Base-by-base conservation (phyloP, 2,888 invertebrate species). In the Thereva nobilitata region DNA sequence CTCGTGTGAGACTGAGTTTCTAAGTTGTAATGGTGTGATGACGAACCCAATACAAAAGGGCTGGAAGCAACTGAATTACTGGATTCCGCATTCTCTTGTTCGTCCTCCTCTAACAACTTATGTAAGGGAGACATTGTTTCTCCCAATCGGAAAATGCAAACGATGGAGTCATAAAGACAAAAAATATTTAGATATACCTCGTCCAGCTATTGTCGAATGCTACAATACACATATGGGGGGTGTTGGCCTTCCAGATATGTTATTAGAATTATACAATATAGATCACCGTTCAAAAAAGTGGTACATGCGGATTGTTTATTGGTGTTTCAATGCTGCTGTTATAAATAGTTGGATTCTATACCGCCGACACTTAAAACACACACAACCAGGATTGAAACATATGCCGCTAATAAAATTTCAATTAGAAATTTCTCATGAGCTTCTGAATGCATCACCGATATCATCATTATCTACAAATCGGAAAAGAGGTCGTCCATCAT, bases 111-210 rank as follows among this genome's bases (percentile, higher is more conserved):
- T n/a, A n/a, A n/a, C n/a, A n/a, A n/a, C n/a, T n/a, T n/a, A n/a
- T n/a, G n/a, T n/a, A n/a, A n/a, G n/a, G n/a, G n/a, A n/a, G n/a
- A n/a, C n/a, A n/a, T n/a, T n/a, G n/a, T n/a, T n/a, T n/a, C n/a
- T n/a, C n/a, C 70, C 70, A 54, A 52, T 71, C 67, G 68, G 66
- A 64, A 54, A 64, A 45, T 70, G 70, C 56, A 68, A 64, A 49
- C 68, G 70, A 66, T 72, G 70, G 70, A 67, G 67, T 50, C 66
- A 40, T 57, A 66, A 4, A 35, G 10, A 55, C 63, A 68, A 61
- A 53, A 67, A 69, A 70, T 68, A 70, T 35, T 45, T 69, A 57
- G 69, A 70, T 56, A 56, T 69, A 63, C 42, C 38, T 61, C 68
- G 70, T 38, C 72, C 68, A 59, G 68, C 69, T 23, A 68, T 68